phyloP scores from a whole-genome alignment of 2,113 vertebrate genomes.

The Ursus arctos region DNA sequence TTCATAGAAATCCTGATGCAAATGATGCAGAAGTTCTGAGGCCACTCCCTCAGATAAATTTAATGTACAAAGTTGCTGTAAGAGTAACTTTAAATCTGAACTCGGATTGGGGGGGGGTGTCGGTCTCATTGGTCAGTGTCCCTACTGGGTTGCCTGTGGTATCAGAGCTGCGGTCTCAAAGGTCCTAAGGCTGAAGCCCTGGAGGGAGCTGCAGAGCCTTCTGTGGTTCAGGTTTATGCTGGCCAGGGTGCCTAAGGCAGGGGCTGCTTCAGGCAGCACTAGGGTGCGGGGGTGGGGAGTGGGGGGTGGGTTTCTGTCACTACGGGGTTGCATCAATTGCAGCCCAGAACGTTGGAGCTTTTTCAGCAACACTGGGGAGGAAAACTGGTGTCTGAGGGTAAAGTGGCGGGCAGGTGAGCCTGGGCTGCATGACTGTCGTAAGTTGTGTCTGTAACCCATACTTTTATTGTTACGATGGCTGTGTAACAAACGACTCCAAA shows the following conservation, averaged over 20 bases:
- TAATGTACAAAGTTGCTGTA: not conserved
- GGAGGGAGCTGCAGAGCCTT: not conserved
- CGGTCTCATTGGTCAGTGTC: not conserved
- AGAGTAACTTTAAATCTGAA: not conserved
- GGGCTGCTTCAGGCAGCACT: not conserved
- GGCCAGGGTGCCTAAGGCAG: not conserved
- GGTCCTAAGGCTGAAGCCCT: not conserved
- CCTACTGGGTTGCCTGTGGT: not conserved
- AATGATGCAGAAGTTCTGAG: not conserved
- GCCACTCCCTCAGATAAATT: not conserved
- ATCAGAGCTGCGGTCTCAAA: not conserved
- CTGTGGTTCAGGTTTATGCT: not conserved
- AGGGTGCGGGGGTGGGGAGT: not conserved
- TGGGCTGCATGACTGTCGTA: not conserved
- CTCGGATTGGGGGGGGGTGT: accelerated
- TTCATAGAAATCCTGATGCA: constrained; percentile 45
- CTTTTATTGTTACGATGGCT: not conserved
- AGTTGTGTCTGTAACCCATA: not conserved
- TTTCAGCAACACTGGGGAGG: not conserved
- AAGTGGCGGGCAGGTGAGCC: not conserved
- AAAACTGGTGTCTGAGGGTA: not conserved
- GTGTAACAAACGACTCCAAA: not conserved
- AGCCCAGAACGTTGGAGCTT: not conserved
- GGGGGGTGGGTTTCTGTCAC: not conserved
- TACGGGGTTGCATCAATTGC: not conserved